Base-by-base conservation (phyloP, 2,888 invertebrate species). In the Lasioglossum lativentre region DNA sequence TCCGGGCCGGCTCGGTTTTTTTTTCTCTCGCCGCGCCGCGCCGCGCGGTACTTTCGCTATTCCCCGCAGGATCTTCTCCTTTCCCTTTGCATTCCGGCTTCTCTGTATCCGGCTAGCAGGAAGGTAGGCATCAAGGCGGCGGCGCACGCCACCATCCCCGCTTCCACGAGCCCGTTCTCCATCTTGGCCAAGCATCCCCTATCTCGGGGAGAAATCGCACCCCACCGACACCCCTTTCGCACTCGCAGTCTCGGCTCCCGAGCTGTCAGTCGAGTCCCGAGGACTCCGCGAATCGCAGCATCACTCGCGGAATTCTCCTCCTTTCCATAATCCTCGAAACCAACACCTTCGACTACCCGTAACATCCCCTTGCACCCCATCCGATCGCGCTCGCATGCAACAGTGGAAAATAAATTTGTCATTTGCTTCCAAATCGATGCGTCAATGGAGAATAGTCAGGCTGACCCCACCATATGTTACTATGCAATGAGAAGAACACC, bases 221-320 rank as follows among this genome's bases (percentile, higher is more conserved):
- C 86, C 88, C 88, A 70, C 83, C 82, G 78, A 23, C 82, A 83
- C 83, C 91, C 86, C 88, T 80, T 91, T 90, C 52, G 68, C 90
- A 85, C 92, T 89, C 90, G 85, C 83, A 87, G 86, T 81, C 90
- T 81, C 89, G 87, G 78, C 89, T 80, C 81, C 83, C 84, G 77
- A 72, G 88, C 90, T 90, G 91, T 91, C 92, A 92, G 92, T 92
- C 91, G 92, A 88, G 92, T 92, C 92, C 92, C 77, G 92, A 91
- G 90, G 92, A 92, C 92, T 89, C 90, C 92, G 92, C 92, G 92
- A 92, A 87, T 91, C 91, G 86, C 91, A 91, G 47, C 88, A 66
- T 76, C 78, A 19, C 40, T n/a, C 70, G 76, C 47, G 68, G 14
- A 19, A 1, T 38, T 59, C 52, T 38, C 80, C 40, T 40, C 38